phyloP scores from a whole-genome alignment of 1,140 invertebrate genomes.

The Dreissena rostriformis region DNA sequence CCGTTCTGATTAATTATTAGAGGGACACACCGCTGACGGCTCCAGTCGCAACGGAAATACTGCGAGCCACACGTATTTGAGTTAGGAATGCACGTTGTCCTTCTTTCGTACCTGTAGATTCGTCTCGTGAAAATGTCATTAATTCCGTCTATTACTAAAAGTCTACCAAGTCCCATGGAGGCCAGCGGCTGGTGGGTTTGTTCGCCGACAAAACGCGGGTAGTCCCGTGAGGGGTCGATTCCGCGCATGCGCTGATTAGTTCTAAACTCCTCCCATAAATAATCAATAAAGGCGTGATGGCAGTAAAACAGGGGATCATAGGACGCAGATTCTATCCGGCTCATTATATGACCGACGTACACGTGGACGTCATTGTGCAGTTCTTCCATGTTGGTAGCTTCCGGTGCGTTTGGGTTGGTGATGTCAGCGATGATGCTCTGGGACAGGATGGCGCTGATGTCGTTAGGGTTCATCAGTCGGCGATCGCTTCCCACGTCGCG shows the following conservation, averaged over 20 bases:
- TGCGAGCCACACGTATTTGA: slow-evolving; percentile 65
- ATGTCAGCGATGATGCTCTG: slow-evolving; percentile 62
- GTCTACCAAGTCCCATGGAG: slow-evolving; percentile 64
- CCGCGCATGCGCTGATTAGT: slow-evolving; percentile 66
- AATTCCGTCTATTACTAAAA: slow-evolving; percentile 66
- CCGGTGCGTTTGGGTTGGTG: slow-evolving; percentile 65
- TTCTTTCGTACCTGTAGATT: slow-evolving; percentile 65
- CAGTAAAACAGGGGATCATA: slow-evolving; percentile 68
- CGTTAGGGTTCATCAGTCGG: slow-evolving; percentile 58
- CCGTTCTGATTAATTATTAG: slow-evolving; percentile 64
- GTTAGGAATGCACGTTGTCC: slow-evolving; percentile 59
- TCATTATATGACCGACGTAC: slow-evolving; percentile 68
- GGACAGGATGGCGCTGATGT: slow-evolving; percentile 55
- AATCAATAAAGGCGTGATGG: slow-evolving; percentile 69
- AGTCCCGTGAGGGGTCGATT: slow-evolving; percentile 66
- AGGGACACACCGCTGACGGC: slow-evolving; percentile 58
- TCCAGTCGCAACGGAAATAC: slow-evolving; percentile 67
- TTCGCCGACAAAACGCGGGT: slow-evolving; percentile 66
- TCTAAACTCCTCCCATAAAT: slow-evolving; percentile 70
- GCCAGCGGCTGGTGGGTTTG: slow-evolving; percentile 63
- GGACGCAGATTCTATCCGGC: slow-evolving; percentile 62
- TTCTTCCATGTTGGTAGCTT: slow-evolving; percentile 63
- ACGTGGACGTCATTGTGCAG: slow-evolving; percentile 67
- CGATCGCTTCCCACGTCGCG: slow-evolving; percentile 60
- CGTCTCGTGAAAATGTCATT: slow-evolving; percentile 66